Evolutionary conservation across 1,140 invertebrate species (phyloP).

Genomic region (Drosophila kohkoa): DNA sequence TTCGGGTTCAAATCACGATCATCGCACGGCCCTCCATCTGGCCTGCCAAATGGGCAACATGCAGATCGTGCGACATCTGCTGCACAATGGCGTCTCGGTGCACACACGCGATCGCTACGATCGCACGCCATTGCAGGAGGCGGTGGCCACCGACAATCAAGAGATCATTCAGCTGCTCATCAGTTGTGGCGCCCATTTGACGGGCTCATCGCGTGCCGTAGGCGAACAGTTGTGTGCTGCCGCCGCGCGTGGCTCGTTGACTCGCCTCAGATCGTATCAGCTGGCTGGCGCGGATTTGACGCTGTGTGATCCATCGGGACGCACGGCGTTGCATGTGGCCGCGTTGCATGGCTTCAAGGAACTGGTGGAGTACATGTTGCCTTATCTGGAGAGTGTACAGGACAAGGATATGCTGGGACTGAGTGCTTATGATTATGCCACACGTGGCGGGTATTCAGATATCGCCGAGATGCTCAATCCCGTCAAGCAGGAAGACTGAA

Average conservation of each 20-base stretch:
- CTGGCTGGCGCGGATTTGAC: conserved; percentile 89
- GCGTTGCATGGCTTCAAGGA: conserved; percentile 85
- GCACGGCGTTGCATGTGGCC: conserved; percentile 88
- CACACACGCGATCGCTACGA: conserved; percentile 87
- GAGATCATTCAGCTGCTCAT: conserved; percentile 88
- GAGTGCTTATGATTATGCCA: conserved; percentile 85
- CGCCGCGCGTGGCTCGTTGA: conserved; percentile 86
- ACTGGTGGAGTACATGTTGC: conserved; percentile 85
- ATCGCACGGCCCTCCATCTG: conserved; percentile 92
- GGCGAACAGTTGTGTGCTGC: conserved; percentile 88
- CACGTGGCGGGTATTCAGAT: conserved; percentile 66
- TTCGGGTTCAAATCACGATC: conserved; percentile 91
- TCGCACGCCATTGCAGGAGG: conserved; percentile 88
- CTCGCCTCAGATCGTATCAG: conserved; percentile 87
- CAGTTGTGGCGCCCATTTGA: conserved; percentile 88
- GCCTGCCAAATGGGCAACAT: conserved; percentile 91
- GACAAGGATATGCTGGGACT: conserved; percentile 85
- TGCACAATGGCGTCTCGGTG: conserved; percentile 94
- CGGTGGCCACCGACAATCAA: conserved; percentile 87
- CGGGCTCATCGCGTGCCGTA: conserved; percentile 85
- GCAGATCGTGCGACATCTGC: conserved; percentile 89
- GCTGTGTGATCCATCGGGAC: conserved; percentile 86
- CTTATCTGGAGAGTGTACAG: conserved; percentile 77
- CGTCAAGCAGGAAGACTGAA: background rate
- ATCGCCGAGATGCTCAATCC: conserved; percentile 50